Conservation (phyloP, 1,140 invertebrate genomes). For the Tetragonula clypearis region DNA sequence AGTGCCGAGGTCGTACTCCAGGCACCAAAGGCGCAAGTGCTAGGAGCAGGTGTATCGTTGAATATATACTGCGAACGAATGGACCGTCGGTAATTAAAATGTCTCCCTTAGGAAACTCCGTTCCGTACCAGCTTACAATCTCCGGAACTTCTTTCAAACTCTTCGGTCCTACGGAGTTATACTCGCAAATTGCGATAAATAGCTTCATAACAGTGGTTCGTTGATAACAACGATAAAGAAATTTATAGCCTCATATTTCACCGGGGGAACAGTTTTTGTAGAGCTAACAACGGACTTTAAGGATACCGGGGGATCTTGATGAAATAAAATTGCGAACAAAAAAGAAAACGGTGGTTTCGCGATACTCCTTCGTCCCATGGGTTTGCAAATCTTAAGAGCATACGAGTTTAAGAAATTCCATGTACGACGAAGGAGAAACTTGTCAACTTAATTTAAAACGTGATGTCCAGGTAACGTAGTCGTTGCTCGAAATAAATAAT, state of each 20-base stretch:
- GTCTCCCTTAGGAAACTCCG: conserved; percentile 70
- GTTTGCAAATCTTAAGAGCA: not conserved
- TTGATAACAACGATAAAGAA: conserved; percentile 29
- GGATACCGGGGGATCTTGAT: not conserved
- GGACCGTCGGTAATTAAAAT: conserved; percentile 75
- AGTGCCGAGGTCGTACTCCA: conserved; percentile 56
- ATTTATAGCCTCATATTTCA: conserved; percentile 29
- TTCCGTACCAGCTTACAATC: conserved; percentile 23
- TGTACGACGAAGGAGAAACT: not conserved
- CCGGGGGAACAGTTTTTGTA: not conserved
- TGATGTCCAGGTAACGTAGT: not conserved
- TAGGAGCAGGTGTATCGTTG: conserved; percentile 72
- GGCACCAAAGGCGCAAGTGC: conserved; percentile 65
- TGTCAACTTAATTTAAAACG: not conserved
- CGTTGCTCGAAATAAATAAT: not conserved
- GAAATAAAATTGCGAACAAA: conserved; percentile 11
- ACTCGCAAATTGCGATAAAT: conserved; percentile 42
- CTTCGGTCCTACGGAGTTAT: conserved; percentile 1
- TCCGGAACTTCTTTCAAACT: conserved; percentile 35
- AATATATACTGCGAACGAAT: conserved; percentile 68
- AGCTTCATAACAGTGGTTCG: conserved; percentile 33
- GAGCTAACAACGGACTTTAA: not conserved
- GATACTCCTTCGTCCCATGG: not conserved
- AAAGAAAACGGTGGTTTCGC: not conserved
- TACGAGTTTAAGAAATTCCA: not conserved